phyloP scores from a whole-genome alignment of 2,888 invertebrate species.

The Cloeon dipterum region DNA sequence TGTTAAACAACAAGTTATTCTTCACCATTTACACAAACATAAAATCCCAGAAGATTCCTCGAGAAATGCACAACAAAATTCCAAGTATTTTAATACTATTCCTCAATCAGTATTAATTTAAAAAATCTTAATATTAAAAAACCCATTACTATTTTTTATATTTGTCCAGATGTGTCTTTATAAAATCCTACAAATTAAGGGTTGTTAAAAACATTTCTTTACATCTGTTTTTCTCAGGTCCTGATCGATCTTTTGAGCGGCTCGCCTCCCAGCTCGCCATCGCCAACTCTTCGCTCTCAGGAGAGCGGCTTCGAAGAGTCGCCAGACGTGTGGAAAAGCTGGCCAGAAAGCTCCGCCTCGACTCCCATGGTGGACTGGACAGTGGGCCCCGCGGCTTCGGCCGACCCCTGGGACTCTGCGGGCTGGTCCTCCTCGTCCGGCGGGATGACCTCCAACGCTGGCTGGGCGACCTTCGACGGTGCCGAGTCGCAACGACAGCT shows the following conservation, averaged over 20 bases:
- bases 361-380: background rate
- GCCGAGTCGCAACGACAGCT: background rate
- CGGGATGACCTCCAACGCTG: background rate
- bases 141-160: too few species aligned
- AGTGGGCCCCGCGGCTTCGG: background rate
- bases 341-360: background rate
- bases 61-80: too few species aligned
- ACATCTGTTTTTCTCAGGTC: too few species aligned
- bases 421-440: background rate
- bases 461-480: background rate
- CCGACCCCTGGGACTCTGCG: background rate
- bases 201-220: too few species aligned
- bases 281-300: background rate
- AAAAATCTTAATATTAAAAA: too few species aligned
- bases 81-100: too few species aligned
- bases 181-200: too few species aligned
- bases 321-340: background rate
- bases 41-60: too few species aligned
- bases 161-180: too few species aligned
- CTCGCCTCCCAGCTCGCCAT: background rate
- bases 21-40: too few species aligned
- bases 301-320: conserved; percentile 1
- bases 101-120: too few species aligned
- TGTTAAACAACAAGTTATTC: too few species aligned
- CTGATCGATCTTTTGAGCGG: background rate